Percentiles rank a stretch among this genome's conserved stretches.
Conservation (phyloP, 2,888 invertebrate species). For the Pterostichus madidus region DNA sequence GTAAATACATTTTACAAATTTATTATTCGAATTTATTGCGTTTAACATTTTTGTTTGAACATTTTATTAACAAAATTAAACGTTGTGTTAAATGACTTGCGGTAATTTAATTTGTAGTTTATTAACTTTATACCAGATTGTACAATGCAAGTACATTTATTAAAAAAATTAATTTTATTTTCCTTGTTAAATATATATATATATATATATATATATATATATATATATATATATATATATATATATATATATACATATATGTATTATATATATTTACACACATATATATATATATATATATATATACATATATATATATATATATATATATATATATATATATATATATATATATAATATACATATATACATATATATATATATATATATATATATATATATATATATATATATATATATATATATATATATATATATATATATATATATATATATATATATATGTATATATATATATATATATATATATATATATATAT, state of each 20-base stretch:
- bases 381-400: not conserved
- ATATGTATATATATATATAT: no score
- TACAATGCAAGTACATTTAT: not conserved
- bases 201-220: no score
- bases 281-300: no score
- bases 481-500: not conserved
- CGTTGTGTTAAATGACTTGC: not conserved
- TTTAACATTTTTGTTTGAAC: constrained; percentile 4
- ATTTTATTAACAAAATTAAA: constrained; percentile 3
- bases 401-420: no score
- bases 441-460: no score
- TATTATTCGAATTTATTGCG: constrained; percentile 13
- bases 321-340: no score
- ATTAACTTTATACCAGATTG: not conserved
- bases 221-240: no score
- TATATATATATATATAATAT: no score
- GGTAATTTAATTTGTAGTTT: not conserved
- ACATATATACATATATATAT: no score
- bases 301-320: not conserved
- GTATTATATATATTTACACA: no score
- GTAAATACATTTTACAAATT: not conserved
- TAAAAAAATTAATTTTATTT: not conserved
- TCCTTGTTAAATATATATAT: not conserved
- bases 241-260: no score
- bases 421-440: no score